Conservation (phyloP, 1,140 invertebrate species). For the Zaprionus inermis region DNA sequence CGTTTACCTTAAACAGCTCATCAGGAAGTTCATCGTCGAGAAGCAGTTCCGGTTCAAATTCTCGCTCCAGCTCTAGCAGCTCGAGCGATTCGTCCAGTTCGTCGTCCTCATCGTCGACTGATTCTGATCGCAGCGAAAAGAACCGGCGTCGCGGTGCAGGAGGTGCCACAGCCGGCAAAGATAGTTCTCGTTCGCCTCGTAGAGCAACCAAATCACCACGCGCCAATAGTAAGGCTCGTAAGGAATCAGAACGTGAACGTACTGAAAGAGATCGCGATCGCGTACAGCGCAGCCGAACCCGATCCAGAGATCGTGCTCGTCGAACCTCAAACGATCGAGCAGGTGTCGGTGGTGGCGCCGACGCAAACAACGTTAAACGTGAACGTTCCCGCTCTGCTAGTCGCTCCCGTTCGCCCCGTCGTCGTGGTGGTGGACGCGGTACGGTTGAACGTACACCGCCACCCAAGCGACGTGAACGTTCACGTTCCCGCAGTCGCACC, state of each 20-base stretch:
- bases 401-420: conserved; percentile 74
- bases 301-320: conserved; percentile 53
- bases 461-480: conserved; percentile 77
- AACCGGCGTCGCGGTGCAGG: conserved; percentile 75
- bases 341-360: conserved; percentile 24
- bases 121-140: conserved; percentile 82
- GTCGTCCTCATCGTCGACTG: conserved; percentile 86
- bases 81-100: conserved; percentile 87
- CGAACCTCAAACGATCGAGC: conserved; percentile 51
- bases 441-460: conserved; percentile 73
- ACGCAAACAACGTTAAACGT: conserved; percentile 64
- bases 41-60: conserved; percentile 90
- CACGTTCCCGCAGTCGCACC: conserved; percentile 89
- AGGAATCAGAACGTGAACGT: conserved; percentile 69
- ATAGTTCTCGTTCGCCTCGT: conserved; percentile 77
- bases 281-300: conserved; percentile 34
- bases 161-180: conserved; percentile 84
- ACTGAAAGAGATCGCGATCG: conserved; percentile 56
- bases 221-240: conserved; percentile 59
- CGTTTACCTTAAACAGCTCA: conserved; percentile 58
- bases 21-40: conserved; percentile 88
- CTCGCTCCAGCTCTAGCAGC: conserved; percentile 90
- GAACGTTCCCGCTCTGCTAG: conserved; percentile 65
- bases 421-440: conserved; percentile 62
- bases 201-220: conserved; percentile 84